phyloP scores from a whole-genome alignment of 2,888 invertebrate species.

The Diadromus collaris region DNA sequence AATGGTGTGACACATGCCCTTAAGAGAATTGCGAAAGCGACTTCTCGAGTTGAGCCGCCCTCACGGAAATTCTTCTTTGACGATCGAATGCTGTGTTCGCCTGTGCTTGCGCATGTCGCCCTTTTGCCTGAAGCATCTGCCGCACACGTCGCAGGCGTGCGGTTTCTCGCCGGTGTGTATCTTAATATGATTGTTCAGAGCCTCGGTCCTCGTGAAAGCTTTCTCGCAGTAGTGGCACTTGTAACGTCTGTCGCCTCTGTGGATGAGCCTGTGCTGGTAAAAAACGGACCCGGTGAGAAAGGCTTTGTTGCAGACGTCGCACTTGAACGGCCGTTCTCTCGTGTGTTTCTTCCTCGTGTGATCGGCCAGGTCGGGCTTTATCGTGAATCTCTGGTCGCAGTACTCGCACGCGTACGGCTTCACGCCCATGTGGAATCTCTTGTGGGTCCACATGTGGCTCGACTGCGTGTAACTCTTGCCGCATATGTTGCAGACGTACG shows the following conservation, averaged over 20 bases:
- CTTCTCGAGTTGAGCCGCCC: background rate
- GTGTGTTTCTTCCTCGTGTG: slow-evolving; percentile 85
- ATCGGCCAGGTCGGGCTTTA: slow-evolving; percentile 84
- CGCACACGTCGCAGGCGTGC: slow-evolving; percentile 74
- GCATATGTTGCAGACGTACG: slow-evolving; percentile 75
- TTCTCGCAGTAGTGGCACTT: slow-evolving; percentile 85
- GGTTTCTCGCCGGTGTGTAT: slow-evolving; percentile 82
- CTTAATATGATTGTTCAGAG: slow-evolving; percentile 84
- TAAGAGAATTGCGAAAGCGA: background rate
- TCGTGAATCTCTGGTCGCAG: slow-evolving; percentile 84
- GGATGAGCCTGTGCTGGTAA: slow-evolving; percentile 84
- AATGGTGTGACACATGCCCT: background rate
- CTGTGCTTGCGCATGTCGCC: slow-evolving; percentile 76
- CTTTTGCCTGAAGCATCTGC: slow-evolving; percentile 74
- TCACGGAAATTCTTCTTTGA: slow-evolving; percentile 43
- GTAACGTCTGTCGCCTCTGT: slow-evolving; percentile 84
- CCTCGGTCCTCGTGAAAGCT: slow-evolving; percentile 85
- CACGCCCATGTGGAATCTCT: slow-evolving; percentile 85
- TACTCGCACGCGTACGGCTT: slow-evolving; percentile 85
- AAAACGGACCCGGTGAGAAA: slow-evolving; percentile 85
- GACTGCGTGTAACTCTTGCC: slow-evolving; percentile 81
- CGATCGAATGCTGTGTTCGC: slow-evolving; percentile 68
- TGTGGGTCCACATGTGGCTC: slow-evolving; percentile 85
- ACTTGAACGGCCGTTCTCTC: slow-evolving; percentile 84
- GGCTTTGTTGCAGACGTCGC: slow-evolving; percentile 83